Conservation (phyloP, 1,140 invertebrate species). For the Cataglyphis hispanica region DNA sequence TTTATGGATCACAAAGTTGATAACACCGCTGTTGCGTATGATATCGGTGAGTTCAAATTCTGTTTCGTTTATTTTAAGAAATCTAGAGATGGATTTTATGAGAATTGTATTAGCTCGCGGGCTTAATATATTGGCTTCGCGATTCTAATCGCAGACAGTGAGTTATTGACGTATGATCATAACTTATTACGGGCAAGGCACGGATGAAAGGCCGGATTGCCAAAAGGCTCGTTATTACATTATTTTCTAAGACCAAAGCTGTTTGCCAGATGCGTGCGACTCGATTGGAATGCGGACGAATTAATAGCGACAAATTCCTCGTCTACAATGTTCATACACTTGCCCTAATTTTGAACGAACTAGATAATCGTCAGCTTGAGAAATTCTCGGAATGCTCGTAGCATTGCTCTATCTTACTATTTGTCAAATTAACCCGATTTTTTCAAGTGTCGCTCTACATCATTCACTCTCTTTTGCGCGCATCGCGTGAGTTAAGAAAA, state of each 20-base stretch:
- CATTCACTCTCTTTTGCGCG: background rate
- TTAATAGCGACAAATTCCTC: slow-evolving; percentile 36
- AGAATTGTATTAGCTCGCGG: background rate
- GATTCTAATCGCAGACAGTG: slow-evolving; percentile 54
- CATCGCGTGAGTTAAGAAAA: background rate
- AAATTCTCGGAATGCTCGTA: slow-evolving; percentile 1
- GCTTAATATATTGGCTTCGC: background rate
- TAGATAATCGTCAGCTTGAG: background rate
- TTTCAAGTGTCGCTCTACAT: slow-evolving; percentile 10
- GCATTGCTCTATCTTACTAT: background rate
- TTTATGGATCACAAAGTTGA: no score
- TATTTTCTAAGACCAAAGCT: background rate
- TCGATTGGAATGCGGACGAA: slow-evolving; percentile 39
- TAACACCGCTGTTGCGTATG: no score
- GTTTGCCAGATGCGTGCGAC: slow-evolving; percentile 10
- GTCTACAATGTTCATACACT: background rate
- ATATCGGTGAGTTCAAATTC: no score
- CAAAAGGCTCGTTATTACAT: slow-evolving; percentile 36
- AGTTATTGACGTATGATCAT: slow-evolving; percentile 46
- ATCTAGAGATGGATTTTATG: no score
- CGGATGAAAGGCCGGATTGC: slow-evolving; percentile 47
- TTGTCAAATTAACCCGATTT: slow-evolving; percentile 18
- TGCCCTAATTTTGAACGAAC: slow-evolving; percentile 12
- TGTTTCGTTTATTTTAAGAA: no score
- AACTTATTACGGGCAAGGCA: slow-evolving; percentile 25